These are phyloP conservation scores for Dromiciops gliroides DNA, from an alignment of 2,113 vertebrate species.

Conservation along the genomic window DNA sequence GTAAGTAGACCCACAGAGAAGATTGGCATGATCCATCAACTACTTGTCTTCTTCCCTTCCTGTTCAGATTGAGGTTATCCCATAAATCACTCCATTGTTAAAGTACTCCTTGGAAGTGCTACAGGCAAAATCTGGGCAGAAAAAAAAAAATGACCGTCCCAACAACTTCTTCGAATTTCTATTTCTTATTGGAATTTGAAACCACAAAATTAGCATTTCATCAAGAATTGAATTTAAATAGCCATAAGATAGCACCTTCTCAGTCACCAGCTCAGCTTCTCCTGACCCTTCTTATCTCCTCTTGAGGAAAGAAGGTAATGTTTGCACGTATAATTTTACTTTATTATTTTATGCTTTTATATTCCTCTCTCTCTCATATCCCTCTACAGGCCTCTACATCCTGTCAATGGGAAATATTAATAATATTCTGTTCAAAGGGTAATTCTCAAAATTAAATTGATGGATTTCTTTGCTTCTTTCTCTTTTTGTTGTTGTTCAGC, in stretches of 20 bases:
- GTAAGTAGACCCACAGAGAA: not conserved
- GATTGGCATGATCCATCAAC: not conserved
- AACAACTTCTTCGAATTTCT: constrained; percentile 64
- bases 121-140: constrained; percentile 45
- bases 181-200: constrained; percentile 36
- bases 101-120: constrained; percentile 61
- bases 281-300: constrained; percentile 37
- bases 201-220: constrained; percentile 68
- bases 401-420: not conserved
- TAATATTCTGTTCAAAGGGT: not conserved
- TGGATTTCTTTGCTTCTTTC: not conserved
- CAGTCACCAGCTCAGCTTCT: constrained; percentile 9
- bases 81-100: constrained; percentile 57
- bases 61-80: constrained; percentile 43
- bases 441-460: not conserved
- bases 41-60: constrained; percentile 51
- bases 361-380: constrained; percentile 14
- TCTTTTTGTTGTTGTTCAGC: not conserved
- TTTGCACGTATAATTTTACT: constrained; percentile 1
- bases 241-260: not conserved
- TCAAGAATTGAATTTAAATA: constrained; percentile 58
- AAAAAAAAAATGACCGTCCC: constrained; percentile 51
- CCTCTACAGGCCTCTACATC: not conserved
- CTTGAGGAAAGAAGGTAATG: constrained; percentile 64
- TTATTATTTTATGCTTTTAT: not conserved